phyloP scores from a whole-genome alignment of 2,113 vertebrate species.

The Phalacrocorax carbo region DNA sequence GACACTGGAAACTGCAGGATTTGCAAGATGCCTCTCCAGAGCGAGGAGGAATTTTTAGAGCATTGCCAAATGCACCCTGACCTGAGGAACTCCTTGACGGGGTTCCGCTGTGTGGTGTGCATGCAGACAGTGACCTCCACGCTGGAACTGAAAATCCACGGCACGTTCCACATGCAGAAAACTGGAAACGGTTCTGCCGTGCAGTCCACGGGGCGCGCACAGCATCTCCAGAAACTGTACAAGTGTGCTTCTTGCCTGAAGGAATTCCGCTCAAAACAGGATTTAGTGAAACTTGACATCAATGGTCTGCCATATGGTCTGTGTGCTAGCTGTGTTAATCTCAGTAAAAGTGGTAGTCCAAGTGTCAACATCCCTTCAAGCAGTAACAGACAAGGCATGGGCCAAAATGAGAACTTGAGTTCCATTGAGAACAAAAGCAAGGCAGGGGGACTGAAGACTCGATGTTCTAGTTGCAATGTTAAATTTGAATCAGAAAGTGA shows the following conservation, averaged over 20 bases:
- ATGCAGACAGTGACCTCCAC: conserved; percentile 99
- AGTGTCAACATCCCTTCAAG: conserved; percentile 84
- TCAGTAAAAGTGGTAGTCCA: conserved; percentile 92
- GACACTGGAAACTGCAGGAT: conserved; percentile 98
- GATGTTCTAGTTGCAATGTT: conserved; percentile 96
- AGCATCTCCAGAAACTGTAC: conserved; percentile 86
- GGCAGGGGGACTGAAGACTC: conserved; percentile 86
- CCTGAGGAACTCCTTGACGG: conserved; percentile 95
- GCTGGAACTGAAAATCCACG: conserved; percentile 97
- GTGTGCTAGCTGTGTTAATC: conserved; percentile 89
- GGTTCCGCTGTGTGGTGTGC: conserved; percentile 98
- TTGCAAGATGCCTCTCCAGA: conserved; percentile 97
- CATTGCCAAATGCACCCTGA: conserved; percentile 99
- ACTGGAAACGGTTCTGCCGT: conserved; percentile 84
- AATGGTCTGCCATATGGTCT: conserved; percentile 96
- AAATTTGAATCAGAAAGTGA: conserved; percentile 97
- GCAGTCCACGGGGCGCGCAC: conserved; percentile 70
- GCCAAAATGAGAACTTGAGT: conserved; percentile 86
- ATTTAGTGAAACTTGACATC: conserved; percentile 96
- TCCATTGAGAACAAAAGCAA: conserved; percentile 89
- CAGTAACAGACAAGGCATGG: conserved; percentile 77
- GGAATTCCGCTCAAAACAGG: conserved; percentile 95
- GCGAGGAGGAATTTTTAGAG: conserved; percentile 97
- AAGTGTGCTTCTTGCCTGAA: conserved; percentile 98
- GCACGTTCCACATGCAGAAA: conserved; percentile 99